These are phyloP conservation scores for Actinia equina DNA, from an alignment of 64 coral and sea anemone species.

Conservation along the genomic window DNA sequence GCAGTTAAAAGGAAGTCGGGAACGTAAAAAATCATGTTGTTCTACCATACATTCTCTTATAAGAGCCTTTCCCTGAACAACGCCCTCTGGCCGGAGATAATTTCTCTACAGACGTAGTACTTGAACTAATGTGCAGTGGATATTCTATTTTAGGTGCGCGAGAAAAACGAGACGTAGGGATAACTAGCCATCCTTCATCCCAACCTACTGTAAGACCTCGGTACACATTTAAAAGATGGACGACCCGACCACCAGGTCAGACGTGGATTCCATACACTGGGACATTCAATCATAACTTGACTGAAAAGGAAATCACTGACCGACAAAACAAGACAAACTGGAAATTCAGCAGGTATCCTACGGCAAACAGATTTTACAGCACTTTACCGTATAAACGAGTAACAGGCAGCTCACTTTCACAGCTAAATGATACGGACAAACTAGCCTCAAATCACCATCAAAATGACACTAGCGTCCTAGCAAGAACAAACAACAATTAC, in stretches of 20 bases:
- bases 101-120: too few species aligned
- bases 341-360: neutral
- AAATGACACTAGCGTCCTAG: neutral
- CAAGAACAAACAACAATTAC: too few species aligned
- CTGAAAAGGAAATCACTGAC: neutral
- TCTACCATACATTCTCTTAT: too few species aligned
- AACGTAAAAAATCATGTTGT: too few species aligned
- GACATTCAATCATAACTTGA: neutral
- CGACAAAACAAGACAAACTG: neutral
- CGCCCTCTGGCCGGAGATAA: too few species aligned
- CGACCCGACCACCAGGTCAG: neutral
- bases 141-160: neutral
- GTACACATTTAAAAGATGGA: neutral
- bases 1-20: too few species aligned
- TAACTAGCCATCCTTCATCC: neutral
- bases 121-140: neutral
- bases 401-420: neutral
- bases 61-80: too few species aligned
- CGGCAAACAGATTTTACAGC: neutral
- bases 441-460: neutral
- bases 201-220: neutral
- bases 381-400: neutral
- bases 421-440: neutral
- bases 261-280: neutral
- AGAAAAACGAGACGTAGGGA: neutral